Percentiles rank a stretch among this genome's conserved stretches.
These are phyloP conservation scores for Jordanella pulchra DNA, from an alignment of 2,797 vertebrate species.

Conservation along the genomic window DNA sequence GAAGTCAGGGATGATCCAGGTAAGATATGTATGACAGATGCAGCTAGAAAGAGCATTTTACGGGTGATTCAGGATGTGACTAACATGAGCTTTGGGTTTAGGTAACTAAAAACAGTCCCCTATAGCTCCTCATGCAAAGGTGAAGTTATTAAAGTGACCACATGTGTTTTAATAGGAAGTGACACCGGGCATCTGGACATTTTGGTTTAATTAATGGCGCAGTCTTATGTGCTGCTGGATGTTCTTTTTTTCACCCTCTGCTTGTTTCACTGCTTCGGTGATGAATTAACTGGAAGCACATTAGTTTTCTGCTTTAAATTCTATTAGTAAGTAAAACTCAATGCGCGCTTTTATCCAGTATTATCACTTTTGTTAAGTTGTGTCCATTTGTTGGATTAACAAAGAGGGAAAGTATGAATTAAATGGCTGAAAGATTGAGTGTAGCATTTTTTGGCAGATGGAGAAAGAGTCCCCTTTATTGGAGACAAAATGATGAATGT, in stretches of 20 bases:
- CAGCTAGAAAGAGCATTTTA: slow-evolving; percentile 17
- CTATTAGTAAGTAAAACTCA: not conserved
- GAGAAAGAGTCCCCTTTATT: slow-evolving; percentile 51
- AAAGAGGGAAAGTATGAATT: slow-evolving; percentile 45
- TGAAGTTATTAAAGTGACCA: slow-evolving; percentile 36
- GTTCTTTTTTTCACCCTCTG: slow-evolving; percentile 43
- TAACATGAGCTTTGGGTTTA: slow-evolving; percentile 33
- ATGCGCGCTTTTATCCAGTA: slow-evolving; percentile 9
- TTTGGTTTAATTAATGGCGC: slow-evolving; percentile 48
- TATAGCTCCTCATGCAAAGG: slow-evolving; percentile 23
- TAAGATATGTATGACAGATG: slow-evolving; percentile 65
- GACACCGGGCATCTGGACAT: slow-evolving; percentile 59
- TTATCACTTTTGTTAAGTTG: slow-evolving; percentile 28
- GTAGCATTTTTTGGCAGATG: slow-evolving; percentile 35
- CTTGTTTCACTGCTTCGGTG: slow-evolving; percentile 38
- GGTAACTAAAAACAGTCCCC: slow-evolving; percentile 48
- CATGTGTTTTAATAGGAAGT: slow-evolving; percentile 68
- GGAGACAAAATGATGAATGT: slow-evolving; percentile 57
- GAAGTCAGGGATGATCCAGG: slow-evolving; percentile 93
- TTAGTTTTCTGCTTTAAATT: slow-evolving; percentile 22
- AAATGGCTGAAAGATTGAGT: slow-evolving; percentile 60
- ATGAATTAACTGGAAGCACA: slow-evolving; percentile 54
- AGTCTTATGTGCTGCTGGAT: slow-evolving; percentile 32
- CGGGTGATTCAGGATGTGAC: slow-evolving; percentile 33
- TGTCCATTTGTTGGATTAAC: slow-evolving; percentile 35